Conservation (phyloP, 2,888 invertebrate species). For the Amiota minor region DNA sequence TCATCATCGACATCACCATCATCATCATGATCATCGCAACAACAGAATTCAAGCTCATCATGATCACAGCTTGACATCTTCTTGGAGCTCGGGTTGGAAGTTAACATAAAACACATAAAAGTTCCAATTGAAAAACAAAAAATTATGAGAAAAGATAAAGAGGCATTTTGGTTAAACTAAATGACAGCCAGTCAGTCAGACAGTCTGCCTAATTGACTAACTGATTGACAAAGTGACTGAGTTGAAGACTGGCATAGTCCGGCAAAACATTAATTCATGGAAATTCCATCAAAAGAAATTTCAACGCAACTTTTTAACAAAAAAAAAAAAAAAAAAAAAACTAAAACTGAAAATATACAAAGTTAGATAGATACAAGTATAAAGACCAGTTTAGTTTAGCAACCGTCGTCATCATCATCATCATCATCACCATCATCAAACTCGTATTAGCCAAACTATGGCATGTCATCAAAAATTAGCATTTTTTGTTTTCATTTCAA, state of each 20-base stretch:
- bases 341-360: no score
- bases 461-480: slow-evolving; percentile 68
- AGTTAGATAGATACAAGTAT: no score
- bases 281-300: slow-evolving; percentile 67
- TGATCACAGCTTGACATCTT: slow-evolving; percentile 65
- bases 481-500: slow-evolving; percentile 47
- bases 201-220: not conserved
- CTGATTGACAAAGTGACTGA: not conserved
- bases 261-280: slow-evolving; percentile 61
- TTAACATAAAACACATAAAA: no score
- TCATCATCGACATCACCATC: slow-evolving; percentile 1
- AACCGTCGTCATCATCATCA: slow-evolving; percentile 13
- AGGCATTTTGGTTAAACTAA: no score
- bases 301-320: slow-evolving; percentile 37
- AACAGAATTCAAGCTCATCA: slow-evolving; percentile 25
- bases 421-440: slow-evolving; percentile 56
- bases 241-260: not conserved
- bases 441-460: slow-evolving; percentile 69
- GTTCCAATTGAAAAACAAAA: slow-evolving; percentile 31
- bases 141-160: slow-evolving; percentile 27
- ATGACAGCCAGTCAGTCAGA: not conserved
- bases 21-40: slow-evolving; percentile 28
- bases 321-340: no score
- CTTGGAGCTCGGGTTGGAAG: slow-evolving; percentile 30
- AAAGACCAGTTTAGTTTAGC: slow-evolving; percentile 33